Evolutionary conservation across 2,113 vertebrate genomes (phyloP).

Genomic region (Oncorhynchus mykiss): DNA sequence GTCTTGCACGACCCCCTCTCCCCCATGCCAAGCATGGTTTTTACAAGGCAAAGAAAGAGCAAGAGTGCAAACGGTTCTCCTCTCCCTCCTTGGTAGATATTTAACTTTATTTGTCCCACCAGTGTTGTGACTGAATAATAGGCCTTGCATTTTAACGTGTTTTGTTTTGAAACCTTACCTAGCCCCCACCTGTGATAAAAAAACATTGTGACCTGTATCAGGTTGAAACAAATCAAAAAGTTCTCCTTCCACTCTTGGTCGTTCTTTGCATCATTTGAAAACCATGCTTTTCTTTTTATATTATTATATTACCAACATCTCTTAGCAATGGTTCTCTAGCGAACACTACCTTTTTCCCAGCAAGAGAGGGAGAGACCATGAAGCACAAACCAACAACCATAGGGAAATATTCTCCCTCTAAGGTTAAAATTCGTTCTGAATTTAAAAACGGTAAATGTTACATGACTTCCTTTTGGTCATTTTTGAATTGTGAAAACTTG

Average conservation of each 20-base stretch:
- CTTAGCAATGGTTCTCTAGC: conserved; percentile 58
- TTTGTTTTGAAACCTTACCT: conserved; percentile 58
- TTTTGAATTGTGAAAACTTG: conserved; percentile 14
- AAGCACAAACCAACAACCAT: conserved; percentile 65
- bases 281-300: conserved; percentile 63
- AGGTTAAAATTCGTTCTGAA: conserved; percentile 25
- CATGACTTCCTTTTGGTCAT: conserved; percentile 26
- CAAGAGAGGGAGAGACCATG: conserved; percentile 41
- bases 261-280: conserved; percentile 70
- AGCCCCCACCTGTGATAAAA: conserved; percentile 38
- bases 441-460: conserved; percentile 23
- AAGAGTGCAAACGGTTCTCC: conserved; percentile 54
- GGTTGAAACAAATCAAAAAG: conserved; percentile 66
- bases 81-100: conserved; percentile 45
- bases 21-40: conserved; percentile 67
- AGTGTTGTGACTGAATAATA: conserved; percentile 59
- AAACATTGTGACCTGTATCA: conserved; percentile 81
- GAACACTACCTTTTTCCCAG: conserved; percentile 63
- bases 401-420: conserved; percentile 12
- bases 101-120: conserved; percentile 53
- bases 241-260: conserved; percentile 58
- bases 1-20: conserved; percentile 50
- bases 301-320: conserved; percentile 63
- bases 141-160: conserved; percentile 64
- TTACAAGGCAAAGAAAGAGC: conserved; percentile 70